These are phyloP conservation scores for Asarcornis scutulata DNA, from an alignment of 2,113 vertebrate genomes.

Conservation along the genomic window DNA sequence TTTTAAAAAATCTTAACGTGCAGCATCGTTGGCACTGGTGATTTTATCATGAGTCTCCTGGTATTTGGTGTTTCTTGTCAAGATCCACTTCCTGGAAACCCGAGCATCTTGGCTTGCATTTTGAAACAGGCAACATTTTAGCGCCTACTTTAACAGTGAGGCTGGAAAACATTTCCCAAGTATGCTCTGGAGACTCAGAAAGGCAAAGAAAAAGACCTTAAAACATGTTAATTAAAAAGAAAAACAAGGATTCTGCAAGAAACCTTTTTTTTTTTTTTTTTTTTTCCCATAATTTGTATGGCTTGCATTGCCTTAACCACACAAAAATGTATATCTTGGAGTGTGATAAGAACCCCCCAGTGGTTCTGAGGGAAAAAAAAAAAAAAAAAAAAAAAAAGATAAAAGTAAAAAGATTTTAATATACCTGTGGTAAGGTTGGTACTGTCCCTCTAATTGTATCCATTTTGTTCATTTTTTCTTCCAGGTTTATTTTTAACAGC, in stretches of 20 bases:
- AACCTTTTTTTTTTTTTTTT: neutral
- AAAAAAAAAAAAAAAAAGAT: neutral
- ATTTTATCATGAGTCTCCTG: slow-evolving; percentile 44
- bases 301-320: neutral
- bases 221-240: slow-evolving; percentile 31
- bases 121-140: slow-evolving; percentile 35
- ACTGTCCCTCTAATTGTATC: neutral
- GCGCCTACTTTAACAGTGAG: neutral
- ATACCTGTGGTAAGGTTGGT: neutral
- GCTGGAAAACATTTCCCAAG: neutral
- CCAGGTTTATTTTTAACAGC: neutral
- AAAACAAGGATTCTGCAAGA: neutral
- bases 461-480: neutral
- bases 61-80: slow-evolving; percentile 31
- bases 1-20: neutral
- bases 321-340: neutral
- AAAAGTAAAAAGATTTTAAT: neutral
- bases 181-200: slow-evolving; percentile 9
- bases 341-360: neutral
- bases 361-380: neutral
- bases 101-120: slow-evolving; percentile 27
- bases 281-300: neutral
- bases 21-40: neutral
- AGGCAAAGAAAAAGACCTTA: neutral
- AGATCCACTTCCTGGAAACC: slow-evolving; percentile 35